phyloP scores from a whole-genome alignment of 2,888 invertebrate genomes.

The Abscondita cerata region DNA sequence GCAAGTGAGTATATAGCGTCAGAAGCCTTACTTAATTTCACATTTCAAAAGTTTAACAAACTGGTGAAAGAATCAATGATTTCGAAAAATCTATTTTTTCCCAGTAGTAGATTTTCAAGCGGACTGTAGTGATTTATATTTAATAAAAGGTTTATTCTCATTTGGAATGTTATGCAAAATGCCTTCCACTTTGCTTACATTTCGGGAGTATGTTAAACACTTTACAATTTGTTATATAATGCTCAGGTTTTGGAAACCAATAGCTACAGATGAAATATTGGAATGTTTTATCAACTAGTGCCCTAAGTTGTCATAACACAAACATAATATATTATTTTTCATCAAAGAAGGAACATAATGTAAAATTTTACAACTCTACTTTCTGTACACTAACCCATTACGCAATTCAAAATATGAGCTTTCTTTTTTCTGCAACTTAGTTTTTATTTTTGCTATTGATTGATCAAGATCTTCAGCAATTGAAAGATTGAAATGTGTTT shows the following conservation, averaged over 20 bases:
- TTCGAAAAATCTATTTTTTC: background rate
- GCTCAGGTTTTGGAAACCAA: slow-evolving; percentile 4
- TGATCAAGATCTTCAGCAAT: background rate
- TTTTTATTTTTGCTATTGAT: background rate
- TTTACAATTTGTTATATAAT: slow-evolving; percentile 6
- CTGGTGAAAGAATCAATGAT: slow-evolving; percentile 1
- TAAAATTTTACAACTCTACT: too few species aligned
- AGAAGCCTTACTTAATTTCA: background rate
- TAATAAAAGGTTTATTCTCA: background rate
- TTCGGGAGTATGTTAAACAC: background rate
- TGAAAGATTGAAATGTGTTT: background rate
- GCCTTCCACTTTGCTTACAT: background rate
- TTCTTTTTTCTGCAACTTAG: too few species aligned
- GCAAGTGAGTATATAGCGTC: background rate
- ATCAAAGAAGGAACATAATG: too few species aligned
- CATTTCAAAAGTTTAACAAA: background rate
- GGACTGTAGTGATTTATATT: background rate
- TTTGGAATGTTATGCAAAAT: slow-evolving; percentile 4
- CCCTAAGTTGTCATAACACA: slow-evolving; percentile 43
- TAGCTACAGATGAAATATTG: background rate
- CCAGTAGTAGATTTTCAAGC: background rate
- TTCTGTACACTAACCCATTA: too few species aligned
- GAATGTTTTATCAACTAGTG: slow-evolving; percentile 36
- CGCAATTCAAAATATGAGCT: too few species aligned
- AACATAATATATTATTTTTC: too few species aligned